Evolutionary conservation across 2,797 vertebrate genomes (phyloP).

Genomic region (Loriculus beryllinus): DNA sequence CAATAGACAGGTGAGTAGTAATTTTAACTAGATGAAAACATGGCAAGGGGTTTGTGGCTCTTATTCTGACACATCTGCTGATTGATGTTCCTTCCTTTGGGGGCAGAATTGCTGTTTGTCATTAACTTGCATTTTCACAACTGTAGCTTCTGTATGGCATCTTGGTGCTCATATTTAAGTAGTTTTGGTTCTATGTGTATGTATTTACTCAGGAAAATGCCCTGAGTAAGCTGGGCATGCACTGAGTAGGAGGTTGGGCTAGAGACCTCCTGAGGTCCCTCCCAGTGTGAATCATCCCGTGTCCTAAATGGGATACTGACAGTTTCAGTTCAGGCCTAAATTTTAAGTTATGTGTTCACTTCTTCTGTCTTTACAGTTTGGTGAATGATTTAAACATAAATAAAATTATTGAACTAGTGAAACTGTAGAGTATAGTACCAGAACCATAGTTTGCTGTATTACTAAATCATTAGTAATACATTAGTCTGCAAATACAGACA

Average conservation of each 20-base stretch:
- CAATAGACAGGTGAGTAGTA: constrained; percentile 90
- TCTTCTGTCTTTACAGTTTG: neutral
- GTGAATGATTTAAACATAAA: neutral
- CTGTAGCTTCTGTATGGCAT: neutral
- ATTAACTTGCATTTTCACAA: neutral
- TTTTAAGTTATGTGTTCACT: neutral
- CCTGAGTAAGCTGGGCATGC: neutral
- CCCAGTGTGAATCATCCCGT: neutral
- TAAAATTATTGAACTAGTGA: neutral
- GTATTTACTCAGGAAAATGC: neutral
- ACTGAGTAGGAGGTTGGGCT: neutral
- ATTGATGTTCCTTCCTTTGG: neutral
- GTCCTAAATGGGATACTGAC: neutral
- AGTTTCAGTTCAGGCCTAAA: neutral
- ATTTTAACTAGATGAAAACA: neutral
- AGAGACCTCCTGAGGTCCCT: neutral
- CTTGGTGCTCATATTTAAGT: neutral
- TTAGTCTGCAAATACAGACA: neutral
- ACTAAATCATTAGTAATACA: neutral
- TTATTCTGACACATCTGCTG: neutral
- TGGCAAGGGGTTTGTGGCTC: neutral
- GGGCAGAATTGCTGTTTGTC: neutral
- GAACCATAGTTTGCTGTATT: neutral
- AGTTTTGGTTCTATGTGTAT: neutral
- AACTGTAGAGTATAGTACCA: neutral